Evolutionary conservation across 2,797 vertebrate species (phyloP), one percentile per base, ranked within the genome.

Genomic region (Trachurus trachurus): DNA sequence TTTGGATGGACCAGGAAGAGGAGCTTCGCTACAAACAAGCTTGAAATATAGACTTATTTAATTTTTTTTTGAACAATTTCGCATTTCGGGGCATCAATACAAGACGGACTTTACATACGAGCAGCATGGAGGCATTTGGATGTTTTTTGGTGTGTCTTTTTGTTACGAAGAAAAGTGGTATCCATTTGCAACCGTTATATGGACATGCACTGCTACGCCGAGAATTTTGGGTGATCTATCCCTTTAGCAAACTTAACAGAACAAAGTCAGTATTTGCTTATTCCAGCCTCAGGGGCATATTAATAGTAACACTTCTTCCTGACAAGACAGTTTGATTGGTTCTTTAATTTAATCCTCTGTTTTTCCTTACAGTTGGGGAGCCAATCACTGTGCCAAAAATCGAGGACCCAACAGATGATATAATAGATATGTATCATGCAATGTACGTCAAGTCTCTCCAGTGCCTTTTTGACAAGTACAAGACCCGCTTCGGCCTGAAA

Each of bases 331-430:
- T 40, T 22, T 67, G 29, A 54, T 57, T 15, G n/a, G 11, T 34
- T 61, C 2, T 53, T 70, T 50, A 1, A 49, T 71, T 59, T 59
- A 66, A 78, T 10, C 12, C 9, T 71, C 4, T 76, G 12, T 5
- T 71, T 10, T 29, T n/a, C 4, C 31, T 17, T 76, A 54, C 84
- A 99, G 98, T 99, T 80, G 98, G 98, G 2, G 98, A 99, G 80
- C 98, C 98, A 31, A 97, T 99, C 92, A 98, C 97, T 0, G 92
- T 99, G 77, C 98, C 98, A 66, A 98, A 96, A 92, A 94, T 96
- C 0, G 96, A 97, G 58, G 93, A 96, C 0, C 97, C 98, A 0
- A 94, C 93, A 60, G 95, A 95, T 57, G 96, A 95, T 16, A 94
- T 96, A 53, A 94, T 99, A 73, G 96, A 98, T 58, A 90, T 96